A percentile compares a stretch with the other conserved stretches of the same genome.
These are phyloP conservation scores for Acleris holmiana DNA, from an alignment of 2,888 invertebrate species.

Conservation along the genomic window DNA sequence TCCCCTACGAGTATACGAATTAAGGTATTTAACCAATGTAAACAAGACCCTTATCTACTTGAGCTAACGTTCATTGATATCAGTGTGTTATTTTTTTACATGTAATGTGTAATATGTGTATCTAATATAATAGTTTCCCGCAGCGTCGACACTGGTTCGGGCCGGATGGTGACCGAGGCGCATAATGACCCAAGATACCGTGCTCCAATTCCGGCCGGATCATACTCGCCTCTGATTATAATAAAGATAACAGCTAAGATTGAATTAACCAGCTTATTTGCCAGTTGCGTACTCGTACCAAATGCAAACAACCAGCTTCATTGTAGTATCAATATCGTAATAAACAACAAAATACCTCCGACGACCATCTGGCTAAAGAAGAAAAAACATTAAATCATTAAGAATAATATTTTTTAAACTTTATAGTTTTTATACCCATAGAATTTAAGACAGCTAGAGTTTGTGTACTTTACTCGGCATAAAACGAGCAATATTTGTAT, in stretches of 20 bases:
- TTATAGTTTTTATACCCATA: too few relatives aligned
- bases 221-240: slow-evolving; percentile 46
- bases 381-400: too few relatives aligned
- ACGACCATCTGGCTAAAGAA: too few relatives aligned
- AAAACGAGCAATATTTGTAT: too few relatives aligned
- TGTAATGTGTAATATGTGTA: neutral
- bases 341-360: too few relatives aligned
- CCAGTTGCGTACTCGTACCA: slow-evolving; percentile 1
- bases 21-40: too few relatives aligned
- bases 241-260: slow-evolving; percentile 24
- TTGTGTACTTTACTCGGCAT: too few relatives aligned
- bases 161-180: slow-evolving; percentile 15
- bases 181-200: slow-evolving; percentile 50
- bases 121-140: neutral
- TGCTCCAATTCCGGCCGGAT: slow-evolving; percentile 60
- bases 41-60: too few relatives aligned
- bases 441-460: too few relatives aligned
- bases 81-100: neutral
- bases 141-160: slow-evolving; percentile 15
- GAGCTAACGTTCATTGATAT: too few relatives aligned
- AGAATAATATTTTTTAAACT: too few relatives aligned
- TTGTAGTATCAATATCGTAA: neutral
- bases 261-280: slow-evolving; percentile 16
- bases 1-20: too few relatives aligned
- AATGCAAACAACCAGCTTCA: neutral